Percentiles rank a stretch among this genome's conserved stretches.
Conservation (phyloP, 2,888 invertebrate genomes). For the Entomobrya proxima region DNA sequence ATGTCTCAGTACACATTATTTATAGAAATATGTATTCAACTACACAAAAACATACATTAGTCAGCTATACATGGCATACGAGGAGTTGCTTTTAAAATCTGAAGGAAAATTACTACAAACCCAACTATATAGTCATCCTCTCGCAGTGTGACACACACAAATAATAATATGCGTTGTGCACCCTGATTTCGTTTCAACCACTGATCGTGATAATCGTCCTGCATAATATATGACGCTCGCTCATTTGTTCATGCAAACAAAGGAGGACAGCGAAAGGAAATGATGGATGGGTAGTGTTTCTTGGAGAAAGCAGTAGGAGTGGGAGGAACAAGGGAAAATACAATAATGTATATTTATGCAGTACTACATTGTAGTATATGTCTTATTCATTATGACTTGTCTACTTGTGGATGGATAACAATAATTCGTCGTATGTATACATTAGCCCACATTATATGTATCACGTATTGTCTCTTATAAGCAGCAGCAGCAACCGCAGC, state of each 20-base stretch:
- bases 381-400: conserved; percentile 2
- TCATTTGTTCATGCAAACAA: conserved; percentile 31
- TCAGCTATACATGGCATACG: not conserved
- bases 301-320: conserved; percentile 5
- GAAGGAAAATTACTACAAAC: conserved; percentile 41
- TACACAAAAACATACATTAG: not conserved
- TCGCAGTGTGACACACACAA: not conserved
- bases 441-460: not conserved
- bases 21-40: not conserved
- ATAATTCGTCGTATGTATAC: not conserved
- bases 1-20: not conserved
- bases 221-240: not conserved
- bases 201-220: not conserved
- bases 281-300: conserved; percentile 37
- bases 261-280: conserved; percentile 10
- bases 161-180: not conserved
- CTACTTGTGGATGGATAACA: not conserved
- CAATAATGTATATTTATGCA: not conserved
- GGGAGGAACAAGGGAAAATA: not conserved
- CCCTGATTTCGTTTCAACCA: not conserved
- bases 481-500: not conserved
- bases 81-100: not conserved
- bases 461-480: not conserved
- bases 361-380: not conserved
- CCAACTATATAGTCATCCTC: conserved; percentile 26